These are phyloP conservation scores for Agonopterix arenella DNA, from an alignment of 2,888 invertebrate genomes.

Conservation along the genomic window DNA sequence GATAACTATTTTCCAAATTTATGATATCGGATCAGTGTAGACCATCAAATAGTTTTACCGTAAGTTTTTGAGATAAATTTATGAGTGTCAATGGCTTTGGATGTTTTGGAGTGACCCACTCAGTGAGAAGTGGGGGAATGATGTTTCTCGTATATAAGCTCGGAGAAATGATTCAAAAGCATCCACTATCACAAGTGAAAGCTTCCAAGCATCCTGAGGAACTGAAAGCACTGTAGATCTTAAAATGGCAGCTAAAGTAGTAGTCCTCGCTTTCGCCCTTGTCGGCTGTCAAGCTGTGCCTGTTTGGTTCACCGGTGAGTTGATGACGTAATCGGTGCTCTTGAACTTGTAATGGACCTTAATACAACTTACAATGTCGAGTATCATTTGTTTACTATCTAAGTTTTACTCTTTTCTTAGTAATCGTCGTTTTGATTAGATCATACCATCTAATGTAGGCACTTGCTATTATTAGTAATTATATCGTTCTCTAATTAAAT, in stretches of 20 bases:
- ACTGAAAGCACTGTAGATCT: constrained; percentile 15
- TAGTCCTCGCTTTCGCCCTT: constrained; percentile 38
- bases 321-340: constrained; percentile 2
- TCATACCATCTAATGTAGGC: too few relatives aligned
- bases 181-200: constrained; percentile 55
- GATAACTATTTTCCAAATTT: constrained; percentile 29
- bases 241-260: constrained; percentile 49
- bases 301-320: constrained; percentile 43
- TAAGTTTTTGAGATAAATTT: constrained; percentile 48
- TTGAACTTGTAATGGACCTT: background rate
- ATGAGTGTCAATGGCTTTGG: constrained; percentile 56
- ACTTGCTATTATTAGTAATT: too few relatives aligned
- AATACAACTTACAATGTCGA: too few relatives aligned
- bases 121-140: constrained; percentile 42
- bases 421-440: too few relatives aligned
- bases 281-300: constrained; percentile 44
- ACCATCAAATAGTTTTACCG: constrained; percentile 52
- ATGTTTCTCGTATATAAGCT: constrained; percentile 57
- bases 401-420: too few relatives aligned
- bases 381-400: too few relatives aligned
- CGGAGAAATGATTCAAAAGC: constrained; percentile 53
- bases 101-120: constrained; percentile 48
- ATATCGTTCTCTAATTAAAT: too few relatives aligned
- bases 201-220: constrained; percentile 29
- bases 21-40: constrained; percentile 40